Conservation (phyloP, 35 echinoderm and acorn worm species). For the Diadema setosum region DNA sequence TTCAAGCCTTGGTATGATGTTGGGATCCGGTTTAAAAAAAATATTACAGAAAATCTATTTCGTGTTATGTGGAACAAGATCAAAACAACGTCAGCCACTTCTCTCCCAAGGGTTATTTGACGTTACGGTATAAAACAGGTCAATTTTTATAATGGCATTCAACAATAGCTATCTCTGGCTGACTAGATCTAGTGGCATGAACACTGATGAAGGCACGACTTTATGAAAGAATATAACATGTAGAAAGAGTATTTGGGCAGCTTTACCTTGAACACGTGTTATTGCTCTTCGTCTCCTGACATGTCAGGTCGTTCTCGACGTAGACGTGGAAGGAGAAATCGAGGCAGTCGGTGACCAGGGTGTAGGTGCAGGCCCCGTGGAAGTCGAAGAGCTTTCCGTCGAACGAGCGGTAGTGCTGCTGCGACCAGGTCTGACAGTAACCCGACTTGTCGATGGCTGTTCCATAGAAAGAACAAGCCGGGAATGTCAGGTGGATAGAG, state of each 20-base stretch:
- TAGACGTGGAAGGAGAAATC: slow-evolving; percentile 51
- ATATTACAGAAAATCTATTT: no score
- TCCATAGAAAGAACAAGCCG: no score
- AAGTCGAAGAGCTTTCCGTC: slow-evolving; percentile 69
- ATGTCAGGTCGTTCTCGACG: slow-evolving; percentile 50
- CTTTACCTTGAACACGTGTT: not conserved
- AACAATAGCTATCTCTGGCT: not conserved
- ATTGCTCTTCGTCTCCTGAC: not conserved
- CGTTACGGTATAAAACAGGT: not conserved
- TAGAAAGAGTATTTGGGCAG: not conserved
- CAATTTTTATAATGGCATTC: not conserved
- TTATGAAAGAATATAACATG: not conserved
- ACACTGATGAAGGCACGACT: not conserved
- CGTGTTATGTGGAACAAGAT: no score
- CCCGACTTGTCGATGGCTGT: not conserved
- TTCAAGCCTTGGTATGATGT: no score
- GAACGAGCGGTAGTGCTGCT: slow-evolving; percentile 79
- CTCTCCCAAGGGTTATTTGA: not conserved
- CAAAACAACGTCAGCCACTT: no score
- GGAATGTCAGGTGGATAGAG: no score
- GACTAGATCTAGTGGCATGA: not conserved
- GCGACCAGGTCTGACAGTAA: slow-evolving; percentile 76
- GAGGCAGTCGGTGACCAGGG: slow-evolving; percentile 23
- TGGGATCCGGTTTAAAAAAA: no score
- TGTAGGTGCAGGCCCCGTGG: slow-evolving; percentile 59